Conservation (phyloP, 2,888 invertebrate species). For the Epiblema foenella region DNA sequence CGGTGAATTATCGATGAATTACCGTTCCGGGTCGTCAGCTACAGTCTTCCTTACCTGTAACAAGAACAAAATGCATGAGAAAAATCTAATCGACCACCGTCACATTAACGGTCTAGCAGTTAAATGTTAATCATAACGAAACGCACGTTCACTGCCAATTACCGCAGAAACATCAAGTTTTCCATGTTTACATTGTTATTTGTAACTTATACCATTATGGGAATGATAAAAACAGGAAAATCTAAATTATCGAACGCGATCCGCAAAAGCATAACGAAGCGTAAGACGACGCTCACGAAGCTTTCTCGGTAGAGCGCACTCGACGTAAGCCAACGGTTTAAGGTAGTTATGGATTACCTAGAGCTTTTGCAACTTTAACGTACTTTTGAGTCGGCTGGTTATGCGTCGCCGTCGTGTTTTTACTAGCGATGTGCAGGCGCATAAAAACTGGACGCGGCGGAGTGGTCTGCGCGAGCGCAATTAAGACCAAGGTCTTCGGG, state of each 20-base stretch:
- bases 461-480: constrained; percentile 83
- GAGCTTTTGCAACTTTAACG: constrained; percentile 66
- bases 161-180: constrained; percentile 23
- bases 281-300: constrained; percentile 48
- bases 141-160: constrained; percentile 33
- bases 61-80: constrained; percentile 51
- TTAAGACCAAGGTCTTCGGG: constrained; percentile 85
- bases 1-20: constrained; percentile 23
- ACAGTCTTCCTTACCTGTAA: constrained; percentile 64
- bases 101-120: constrained; percentile 16
- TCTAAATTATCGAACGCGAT: constrained; percentile 65
- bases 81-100: constrained; percentile 10
- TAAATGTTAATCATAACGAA: constrained; percentile 27
- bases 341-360: constrained; percentile 60
- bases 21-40: constrained; percentile 26
- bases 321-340: constrained; percentile 66
- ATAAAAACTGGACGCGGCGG: constrained; percentile 82
- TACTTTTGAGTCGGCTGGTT: constrained; percentile 71
- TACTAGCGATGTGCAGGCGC: constrained; percentile 83
- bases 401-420: constrained; percentile 75
- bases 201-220: constrained; percentile 50
- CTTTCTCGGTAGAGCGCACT: constrained; percentile 76
- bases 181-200: constrained; percentile 39
- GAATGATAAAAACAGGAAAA: constrained; percentile 57
- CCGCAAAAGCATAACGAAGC: constrained; percentile 64